Conservation (phyloP, 2,113 vertebrate species). For the Toxostoma redivivum region DNA sequence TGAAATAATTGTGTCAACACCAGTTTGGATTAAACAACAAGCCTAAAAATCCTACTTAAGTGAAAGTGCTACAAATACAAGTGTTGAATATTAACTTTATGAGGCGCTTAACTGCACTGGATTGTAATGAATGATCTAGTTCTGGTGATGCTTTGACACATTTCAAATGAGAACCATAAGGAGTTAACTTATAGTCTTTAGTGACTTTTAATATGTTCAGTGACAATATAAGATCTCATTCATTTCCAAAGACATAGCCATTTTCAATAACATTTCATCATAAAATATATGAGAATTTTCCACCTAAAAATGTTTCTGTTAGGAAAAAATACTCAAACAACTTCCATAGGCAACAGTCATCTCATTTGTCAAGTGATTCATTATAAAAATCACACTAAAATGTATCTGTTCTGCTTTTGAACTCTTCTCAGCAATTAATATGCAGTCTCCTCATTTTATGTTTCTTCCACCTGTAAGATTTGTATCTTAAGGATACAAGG, state of each 20-base stretch:
- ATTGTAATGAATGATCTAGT: conserved; percentile 77
- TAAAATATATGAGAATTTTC: neutral
- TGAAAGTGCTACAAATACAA: conserved; percentile 52
- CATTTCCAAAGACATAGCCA: neutral
- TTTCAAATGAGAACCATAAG: conserved; percentile 73
- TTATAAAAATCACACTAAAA: neutral
- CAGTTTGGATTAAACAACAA: conserved; percentile 57
- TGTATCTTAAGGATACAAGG: neutral
- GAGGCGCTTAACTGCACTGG: conserved; percentile 71
- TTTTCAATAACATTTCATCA: neutral
- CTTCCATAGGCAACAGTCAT: neutral
- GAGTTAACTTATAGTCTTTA: conserved; percentile 59
- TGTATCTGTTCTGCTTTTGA: neutral
- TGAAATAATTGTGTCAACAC: conserved; percentile 58
- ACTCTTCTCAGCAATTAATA: neutral
- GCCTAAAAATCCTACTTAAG: conserved; percentile 50
- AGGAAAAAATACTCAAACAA: neutral
- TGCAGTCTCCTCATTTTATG: neutral
- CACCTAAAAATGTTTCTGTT: neutral
- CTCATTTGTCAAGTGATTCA: neutral
- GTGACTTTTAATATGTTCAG: conserved; percentile 31
- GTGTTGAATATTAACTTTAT: conserved; percentile 73
- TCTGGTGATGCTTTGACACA: conserved; percentile 67
- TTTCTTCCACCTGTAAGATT: neutral
- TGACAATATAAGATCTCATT: conserved; percentile 29